Conservation (phyloP, 1,140 invertebrate genomes). For the Sinella curviseta region DNA sequence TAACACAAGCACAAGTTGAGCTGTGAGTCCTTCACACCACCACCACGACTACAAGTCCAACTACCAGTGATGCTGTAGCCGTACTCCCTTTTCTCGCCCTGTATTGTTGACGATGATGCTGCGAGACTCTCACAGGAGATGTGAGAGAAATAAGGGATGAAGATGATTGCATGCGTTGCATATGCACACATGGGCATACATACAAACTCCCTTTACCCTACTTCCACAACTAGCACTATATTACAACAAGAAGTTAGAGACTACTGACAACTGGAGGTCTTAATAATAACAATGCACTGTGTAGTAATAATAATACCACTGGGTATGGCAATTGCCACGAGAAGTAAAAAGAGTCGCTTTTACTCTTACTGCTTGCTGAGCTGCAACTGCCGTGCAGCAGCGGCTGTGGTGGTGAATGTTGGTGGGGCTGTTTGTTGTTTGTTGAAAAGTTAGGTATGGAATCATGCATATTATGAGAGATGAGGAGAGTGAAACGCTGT, state of each 20-base stretch:
- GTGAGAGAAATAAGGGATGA: not conserved
- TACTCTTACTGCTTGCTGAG: not conserved
- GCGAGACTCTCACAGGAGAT: not conserved
- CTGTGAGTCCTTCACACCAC: not conserved
- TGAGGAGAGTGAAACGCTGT: not conserved
- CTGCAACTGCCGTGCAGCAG: not conserved
- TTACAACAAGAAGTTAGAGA: not conserved
- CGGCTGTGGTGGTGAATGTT: not conserved
- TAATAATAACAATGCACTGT: not conserved
- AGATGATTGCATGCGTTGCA: not conserved
- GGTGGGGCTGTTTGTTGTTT: not conserved
- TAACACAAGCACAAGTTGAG: not conserved
- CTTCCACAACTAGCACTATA: not conserved
- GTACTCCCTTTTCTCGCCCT: not conserved
- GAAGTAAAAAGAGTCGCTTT: not conserved
- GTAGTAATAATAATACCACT: not conserved
- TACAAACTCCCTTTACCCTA: not conserved
- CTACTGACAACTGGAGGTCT: slow-evolving; percentile 21
- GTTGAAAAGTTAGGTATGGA: not conserved
- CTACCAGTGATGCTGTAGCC: not conserved
- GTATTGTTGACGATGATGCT: not conserved
- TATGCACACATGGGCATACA: not conserved
- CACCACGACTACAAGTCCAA: not conserved
- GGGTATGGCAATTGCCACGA: not conserved
- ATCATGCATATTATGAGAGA: not conserved